Percentiles rank a stretch among this genome's conserved stretches.
phyloP scores from a whole-genome alignment of 2,113 vertebrate genomes.

The Mustelus asterias region DNA sequence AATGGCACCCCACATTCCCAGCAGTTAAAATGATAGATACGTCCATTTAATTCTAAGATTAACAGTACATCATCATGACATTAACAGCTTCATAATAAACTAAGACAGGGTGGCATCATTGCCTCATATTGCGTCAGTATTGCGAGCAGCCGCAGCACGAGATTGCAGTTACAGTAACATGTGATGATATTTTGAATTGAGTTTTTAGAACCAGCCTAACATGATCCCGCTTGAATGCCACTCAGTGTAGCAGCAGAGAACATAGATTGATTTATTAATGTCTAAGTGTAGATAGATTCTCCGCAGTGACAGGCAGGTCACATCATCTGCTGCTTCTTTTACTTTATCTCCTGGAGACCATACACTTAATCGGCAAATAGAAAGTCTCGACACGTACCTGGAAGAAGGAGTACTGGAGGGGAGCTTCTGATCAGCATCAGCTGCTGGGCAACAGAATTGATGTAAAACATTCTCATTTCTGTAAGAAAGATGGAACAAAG shows the following conservation, averaged over 20 bases:
- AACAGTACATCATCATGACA: background rate
- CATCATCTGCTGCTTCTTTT: background rate
- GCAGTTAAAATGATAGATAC: background rate
- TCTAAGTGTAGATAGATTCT: background rate
- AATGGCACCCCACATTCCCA: background rate
- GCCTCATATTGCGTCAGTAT: background rate
- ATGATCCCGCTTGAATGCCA: background rate
- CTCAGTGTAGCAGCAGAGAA: background rate
- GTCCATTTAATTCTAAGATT: background rate
- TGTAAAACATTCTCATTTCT: constrained; percentile 96
- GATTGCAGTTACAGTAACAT: background rate
- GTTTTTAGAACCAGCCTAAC: background rate
- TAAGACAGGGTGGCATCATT: background rate
- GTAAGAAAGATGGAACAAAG: constrained; percentile 49
- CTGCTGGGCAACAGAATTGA: constrained; percentile 95
- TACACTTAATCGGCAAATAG: background rate
- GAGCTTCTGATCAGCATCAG: constrained; percentile 76
- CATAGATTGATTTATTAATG: constrained; percentile 18
- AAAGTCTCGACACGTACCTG: constrained; percentile 17
- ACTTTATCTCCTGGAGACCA: background rate
- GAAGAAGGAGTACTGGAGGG: constrained; percentile 46
- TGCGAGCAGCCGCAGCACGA: background rate
- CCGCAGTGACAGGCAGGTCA: background rate
- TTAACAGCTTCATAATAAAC: background rate
- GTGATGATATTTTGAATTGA: background rate